Conservation (phyloP, 2,797 vertebrate species). For the Huso huso region DNA sequence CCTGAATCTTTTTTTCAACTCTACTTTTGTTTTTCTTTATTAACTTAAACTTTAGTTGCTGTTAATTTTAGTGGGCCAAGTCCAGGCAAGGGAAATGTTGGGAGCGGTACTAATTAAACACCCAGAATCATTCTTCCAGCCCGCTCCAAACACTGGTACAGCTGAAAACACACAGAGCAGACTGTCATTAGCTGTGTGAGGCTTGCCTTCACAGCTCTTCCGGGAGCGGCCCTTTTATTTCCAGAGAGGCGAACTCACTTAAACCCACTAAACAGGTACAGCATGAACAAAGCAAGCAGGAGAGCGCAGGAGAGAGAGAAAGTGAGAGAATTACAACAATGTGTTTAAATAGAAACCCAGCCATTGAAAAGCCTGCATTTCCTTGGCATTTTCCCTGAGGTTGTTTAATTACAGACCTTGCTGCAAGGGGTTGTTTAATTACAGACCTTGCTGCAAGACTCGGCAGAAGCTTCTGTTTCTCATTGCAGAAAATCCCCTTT, state of each 20-base stretch:
- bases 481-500: too few species aligned
- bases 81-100: slow-evolving; percentile 44
- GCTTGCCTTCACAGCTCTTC: not conserved
- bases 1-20: too few species aligned
- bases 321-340: too few species aligned
- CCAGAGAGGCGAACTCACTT: slow-evolving; percentile 6
- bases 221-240: not conserved
- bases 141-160: not conserved
- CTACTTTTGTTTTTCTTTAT: too few species aligned
- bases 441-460: slow-evolving; percentile 39
- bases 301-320: not conserved
- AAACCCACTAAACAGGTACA: not conserved
- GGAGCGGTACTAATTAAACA: slow-evolving; percentile 28
- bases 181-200: not conserved
- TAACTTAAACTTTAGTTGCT: slow-evolving; percentile 31
- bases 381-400: slow-evolving; percentile 50
- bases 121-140: slow-evolving; percentile 16
- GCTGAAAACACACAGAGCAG: not conserved
- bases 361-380: too few species aligned
- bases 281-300: not conserved
- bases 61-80: slow-evolving; percentile 41
- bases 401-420: slow-evolving; percentile 58
- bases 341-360: too few species aligned
- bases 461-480: slow-evolving; percentile 12
- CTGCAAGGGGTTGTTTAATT: slow-evolving; percentile 47